phyloP scores from a whole-genome alignment of 2,888 invertebrate genomes.

The Toxonevra muliebris region DNA sequence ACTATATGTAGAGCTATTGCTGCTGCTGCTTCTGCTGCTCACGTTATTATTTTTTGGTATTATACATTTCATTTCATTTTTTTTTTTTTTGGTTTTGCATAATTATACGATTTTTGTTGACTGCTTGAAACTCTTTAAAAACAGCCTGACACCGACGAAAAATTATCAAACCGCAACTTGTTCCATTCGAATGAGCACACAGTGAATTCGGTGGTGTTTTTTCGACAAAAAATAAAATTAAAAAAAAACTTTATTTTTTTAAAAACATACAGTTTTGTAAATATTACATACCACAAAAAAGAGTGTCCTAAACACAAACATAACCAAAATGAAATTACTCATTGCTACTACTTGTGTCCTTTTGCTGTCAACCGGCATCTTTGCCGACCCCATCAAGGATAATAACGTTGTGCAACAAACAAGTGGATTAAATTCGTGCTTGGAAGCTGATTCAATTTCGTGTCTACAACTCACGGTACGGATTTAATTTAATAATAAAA shows the following conservation, averaged over 20 bases:
- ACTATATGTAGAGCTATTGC: background rate
- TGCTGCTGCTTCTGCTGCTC: background rate
- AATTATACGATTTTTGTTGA: slow-evolving; percentile 52
- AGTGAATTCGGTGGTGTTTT: slow-evolving; percentile 61
- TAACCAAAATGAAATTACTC: slow-evolving; percentile 59
- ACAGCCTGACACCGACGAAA: slow-evolving; percentile 64
- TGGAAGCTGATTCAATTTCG: slow-evolving; percentile 71
- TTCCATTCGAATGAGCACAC: slow-evolving; percentile 66
- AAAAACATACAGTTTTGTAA: no score
- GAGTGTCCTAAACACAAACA: slow-evolving; percentile 4
- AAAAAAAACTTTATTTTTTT: no score
- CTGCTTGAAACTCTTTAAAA: slow-evolving; percentile 64
- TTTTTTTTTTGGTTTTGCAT: slow-evolving; percentile 46
- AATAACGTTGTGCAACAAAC: slow-evolving; percentile 44
- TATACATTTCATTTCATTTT: background rate
- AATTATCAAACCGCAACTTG: slow-evolving; percentile 66
- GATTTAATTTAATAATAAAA: slow-evolving; percentile 41
- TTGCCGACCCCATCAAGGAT: slow-evolving; percentile 57
- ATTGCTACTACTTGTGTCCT: slow-evolving; percentile 58
- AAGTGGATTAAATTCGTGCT: slow-evolving; percentile 68
- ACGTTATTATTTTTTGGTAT: background rate
- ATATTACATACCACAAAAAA: no score
- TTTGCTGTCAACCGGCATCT: slow-evolving; percentile 58
- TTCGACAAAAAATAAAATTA: slow-evolving; percentile 18
- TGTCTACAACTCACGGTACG: slow-evolving; percentile 71